These are phyloP conservation scores for Malacoraja senta DNA, from an alignment of 2,797 vertebrate genomes.

Conservation along the genomic window DNA sequence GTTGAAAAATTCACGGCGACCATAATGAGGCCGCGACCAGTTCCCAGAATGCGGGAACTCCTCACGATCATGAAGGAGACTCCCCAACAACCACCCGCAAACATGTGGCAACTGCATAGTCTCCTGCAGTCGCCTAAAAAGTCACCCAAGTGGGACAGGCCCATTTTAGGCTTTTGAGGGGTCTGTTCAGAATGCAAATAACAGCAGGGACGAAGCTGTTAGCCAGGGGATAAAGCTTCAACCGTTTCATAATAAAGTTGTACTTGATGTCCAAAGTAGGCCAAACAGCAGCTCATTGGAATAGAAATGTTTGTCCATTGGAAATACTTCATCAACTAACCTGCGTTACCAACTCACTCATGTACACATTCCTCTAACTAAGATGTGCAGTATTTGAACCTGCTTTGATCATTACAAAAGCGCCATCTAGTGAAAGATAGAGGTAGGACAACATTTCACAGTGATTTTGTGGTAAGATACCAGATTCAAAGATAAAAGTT, in stretches of 20 bases:
- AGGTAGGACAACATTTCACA: not conserved
- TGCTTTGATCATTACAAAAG: not conserved
- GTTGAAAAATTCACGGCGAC: too few species aligned
- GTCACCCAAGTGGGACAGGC: too few species aligned
- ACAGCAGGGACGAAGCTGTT: too few species aligned
- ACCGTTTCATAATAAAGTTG: not conserved
- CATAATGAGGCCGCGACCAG: too few species aligned
- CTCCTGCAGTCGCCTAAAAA: too few species aligned
- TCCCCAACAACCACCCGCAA: too few species aligned
- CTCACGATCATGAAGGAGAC: too few species aligned
- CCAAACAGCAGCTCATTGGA: not conserved
- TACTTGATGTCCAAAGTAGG: not conserved
- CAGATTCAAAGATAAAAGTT: not conserved
- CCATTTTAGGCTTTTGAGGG: too few species aligned
- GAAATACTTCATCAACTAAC: not conserved
- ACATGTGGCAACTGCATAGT: too few species aligned
- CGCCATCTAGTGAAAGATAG: conserved; percentile 9
- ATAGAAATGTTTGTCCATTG: not conserved
- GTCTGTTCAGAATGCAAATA: too few species aligned
- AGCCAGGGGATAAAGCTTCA: not conserved
- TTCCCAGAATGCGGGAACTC: too few species aligned
- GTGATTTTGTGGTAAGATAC: not conserved
- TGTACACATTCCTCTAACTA: not conserved
- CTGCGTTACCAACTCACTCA: not conserved
- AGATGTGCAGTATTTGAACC: not conserved